phyloP scores from a whole-genome alignment of 2,113 vertebrate species.

The Tor tambroides region DNA sequence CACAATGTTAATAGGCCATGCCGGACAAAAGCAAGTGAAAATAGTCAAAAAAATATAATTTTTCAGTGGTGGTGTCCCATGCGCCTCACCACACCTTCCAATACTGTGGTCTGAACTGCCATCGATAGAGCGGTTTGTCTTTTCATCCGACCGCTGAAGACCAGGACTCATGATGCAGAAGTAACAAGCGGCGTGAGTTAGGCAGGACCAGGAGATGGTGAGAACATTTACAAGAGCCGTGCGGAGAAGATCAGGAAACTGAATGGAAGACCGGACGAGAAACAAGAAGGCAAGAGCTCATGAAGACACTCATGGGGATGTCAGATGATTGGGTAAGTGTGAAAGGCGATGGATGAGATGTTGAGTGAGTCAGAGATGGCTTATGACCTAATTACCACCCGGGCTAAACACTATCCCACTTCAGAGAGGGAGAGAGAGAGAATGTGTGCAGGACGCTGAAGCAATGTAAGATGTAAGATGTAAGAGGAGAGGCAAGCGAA shows the following conservation, averaged over 20 bases:
- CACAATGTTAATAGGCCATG: slow-evolving; percentile 87
- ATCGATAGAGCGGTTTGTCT: slow-evolving; percentile 76
- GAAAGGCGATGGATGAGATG: slow-evolving; percentile 43
- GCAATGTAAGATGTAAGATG: slow-evolving; percentile 20
- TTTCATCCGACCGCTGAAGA: slow-evolving; percentile 71
- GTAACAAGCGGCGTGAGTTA: too few species aligned
- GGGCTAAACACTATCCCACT: slow-evolving; percentile 58
- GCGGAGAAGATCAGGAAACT: slow-evolving; percentile 10
- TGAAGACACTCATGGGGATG: slow-evolving; percentile 29
- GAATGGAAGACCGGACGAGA: background rate
- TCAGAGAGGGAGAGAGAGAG: slow-evolving; percentile 38
- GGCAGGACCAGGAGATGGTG: background rate
- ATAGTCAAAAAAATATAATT: slow-evolving; percentile 84
- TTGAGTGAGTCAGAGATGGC: slow-evolving; percentile 50
- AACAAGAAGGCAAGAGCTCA: slow-evolving; percentile 48
- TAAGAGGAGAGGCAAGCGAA: slow-evolving; percentile 30
- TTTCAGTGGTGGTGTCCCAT: slow-evolving; percentile 68
- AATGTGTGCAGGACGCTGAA: slow-evolving; percentile 14
- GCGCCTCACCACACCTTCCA: slow-evolving; percentile 65
- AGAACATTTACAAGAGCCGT: background rate
- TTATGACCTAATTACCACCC: slow-evolving; percentile 57
- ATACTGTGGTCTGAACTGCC: slow-evolving; percentile 74
- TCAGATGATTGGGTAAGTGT: slow-evolving; percentile 44
- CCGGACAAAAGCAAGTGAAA: slow-evolving; percentile 85
- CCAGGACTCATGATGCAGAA: slow-evolving; percentile 73